Percentiles rank a stretch among this genome's conserved stretches.
phyloP scores from a whole-genome alignment of 2,888 invertebrate species.

The Lepidocyrtinus sp. region DNA sequence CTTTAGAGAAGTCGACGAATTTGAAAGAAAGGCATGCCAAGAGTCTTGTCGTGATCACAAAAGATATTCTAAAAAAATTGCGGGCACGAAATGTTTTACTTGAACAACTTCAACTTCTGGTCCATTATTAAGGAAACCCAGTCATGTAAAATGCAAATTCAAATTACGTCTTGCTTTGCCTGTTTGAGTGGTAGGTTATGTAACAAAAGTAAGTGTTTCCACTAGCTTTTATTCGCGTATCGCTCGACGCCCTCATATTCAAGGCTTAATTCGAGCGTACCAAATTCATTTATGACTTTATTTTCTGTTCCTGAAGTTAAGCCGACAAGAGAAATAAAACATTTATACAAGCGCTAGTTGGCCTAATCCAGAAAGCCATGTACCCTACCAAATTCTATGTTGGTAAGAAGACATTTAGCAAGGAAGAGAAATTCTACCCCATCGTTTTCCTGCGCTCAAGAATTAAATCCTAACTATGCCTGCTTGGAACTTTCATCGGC shows the following conservation, averaged over 20 bases:
- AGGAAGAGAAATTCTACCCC: too few species aligned
- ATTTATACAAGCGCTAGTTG: not conserved
- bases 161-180: constrained; percentile 40
- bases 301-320: not conserved
- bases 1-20: too few species aligned
- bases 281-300: constrained; percentile 13
- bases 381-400: too few species aligned
- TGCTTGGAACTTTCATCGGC: not conserved
- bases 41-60: too few species aligned
- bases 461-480: not conserved
- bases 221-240: not conserved
- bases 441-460: too few species aligned
- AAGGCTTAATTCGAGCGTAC: not conserved
- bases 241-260: not conserved
- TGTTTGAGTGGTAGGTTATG: not conserved
- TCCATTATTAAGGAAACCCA: not conserved
- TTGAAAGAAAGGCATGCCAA: too few species aligned
- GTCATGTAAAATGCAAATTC: constrained; percentile 60
- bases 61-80: too few species aligned
- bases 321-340: not conserved
- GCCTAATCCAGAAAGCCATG: not conserved
- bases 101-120: not conserved
- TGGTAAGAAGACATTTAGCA: too few species aligned
- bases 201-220: not conserved
- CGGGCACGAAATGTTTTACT: not conserved